Conservation (phyloP, 2,113 vertebrate species). For the Vombatus ursinus region DNA sequence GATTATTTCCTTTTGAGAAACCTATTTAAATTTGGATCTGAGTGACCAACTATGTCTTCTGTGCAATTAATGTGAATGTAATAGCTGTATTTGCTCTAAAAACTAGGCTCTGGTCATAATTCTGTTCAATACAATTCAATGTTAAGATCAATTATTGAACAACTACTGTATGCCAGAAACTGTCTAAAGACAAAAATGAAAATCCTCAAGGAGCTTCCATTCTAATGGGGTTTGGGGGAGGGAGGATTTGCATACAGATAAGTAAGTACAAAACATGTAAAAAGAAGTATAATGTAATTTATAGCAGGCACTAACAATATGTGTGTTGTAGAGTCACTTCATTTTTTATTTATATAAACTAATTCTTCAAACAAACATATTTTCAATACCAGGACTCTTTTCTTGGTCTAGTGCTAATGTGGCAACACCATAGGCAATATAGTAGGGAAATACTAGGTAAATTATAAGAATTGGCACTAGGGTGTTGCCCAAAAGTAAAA, state of each 20-base stretch:
- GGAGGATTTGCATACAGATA: neutral
- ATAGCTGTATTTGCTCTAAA: neutral
- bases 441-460: neutral
- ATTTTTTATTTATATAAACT: constrained; percentile 25
- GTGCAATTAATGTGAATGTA: neutral
- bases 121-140: neutral
- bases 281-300: neutral
- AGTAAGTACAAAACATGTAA: neutral
- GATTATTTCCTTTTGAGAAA: neutral
- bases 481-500: neutral
- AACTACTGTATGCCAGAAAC: neutral
- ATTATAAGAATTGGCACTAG: neutral
- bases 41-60: neutral
- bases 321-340: neutral
- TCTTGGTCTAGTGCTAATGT: constrained; percentile 33
- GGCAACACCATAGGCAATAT: constrained; percentile 16
- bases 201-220: neutral
- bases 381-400: constrained; percentile 42
- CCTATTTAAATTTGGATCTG: neutral
- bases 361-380: constrained; percentile 22
- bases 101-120: constrained; percentile 7
- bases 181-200: neutral
- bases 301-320: neutral
- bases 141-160: neutral
- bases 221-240: neutral